phyloP scores from a whole-genome alignment of 2,797 vertebrate genomes.

The Anabacerthia variegaticeps region DNA sequence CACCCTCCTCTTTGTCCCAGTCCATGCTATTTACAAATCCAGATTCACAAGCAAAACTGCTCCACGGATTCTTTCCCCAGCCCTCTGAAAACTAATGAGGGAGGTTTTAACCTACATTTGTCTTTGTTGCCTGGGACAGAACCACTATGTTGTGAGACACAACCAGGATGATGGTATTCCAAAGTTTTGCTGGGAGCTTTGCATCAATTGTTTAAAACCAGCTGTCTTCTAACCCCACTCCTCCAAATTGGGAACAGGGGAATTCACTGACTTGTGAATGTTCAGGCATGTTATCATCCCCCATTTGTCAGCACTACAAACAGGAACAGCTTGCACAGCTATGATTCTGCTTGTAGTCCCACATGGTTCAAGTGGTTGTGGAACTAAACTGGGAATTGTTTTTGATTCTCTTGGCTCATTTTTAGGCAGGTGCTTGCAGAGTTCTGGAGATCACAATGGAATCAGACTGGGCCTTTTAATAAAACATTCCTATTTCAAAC shows the following conservation, averaged over 20 bases:
- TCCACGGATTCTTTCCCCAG: background rate
- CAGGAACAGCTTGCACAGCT: background rate
- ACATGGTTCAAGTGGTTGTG: background rate
- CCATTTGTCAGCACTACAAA: background rate
- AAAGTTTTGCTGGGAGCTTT: background rate
- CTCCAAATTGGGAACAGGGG: background rate
- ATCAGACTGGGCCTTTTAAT: background rate
- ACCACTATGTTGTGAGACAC: rapidly evolving
- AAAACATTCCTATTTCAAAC: background rate
- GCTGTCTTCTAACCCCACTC: background rate
- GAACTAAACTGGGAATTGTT: background rate
- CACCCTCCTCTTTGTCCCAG: background rate
- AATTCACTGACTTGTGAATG: background rate
- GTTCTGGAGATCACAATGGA: background rate
- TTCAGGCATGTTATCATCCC: background rate
- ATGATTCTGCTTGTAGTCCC: background rate
- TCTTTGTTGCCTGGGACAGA: background rate
- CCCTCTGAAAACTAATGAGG: background rate
- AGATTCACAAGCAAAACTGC: background rate
- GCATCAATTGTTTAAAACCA: background rate
- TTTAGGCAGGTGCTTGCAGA: background rate
- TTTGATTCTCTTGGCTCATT: background rate
- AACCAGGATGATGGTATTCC: background rate
- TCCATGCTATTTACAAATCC: background rate
- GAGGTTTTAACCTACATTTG: background rate